Evolutionary conservation across 2,113 vertebrate genomes (phyloP), one percentile per base, ranked within the genome.

Genomic region (Hypanus sabinus): DNA sequence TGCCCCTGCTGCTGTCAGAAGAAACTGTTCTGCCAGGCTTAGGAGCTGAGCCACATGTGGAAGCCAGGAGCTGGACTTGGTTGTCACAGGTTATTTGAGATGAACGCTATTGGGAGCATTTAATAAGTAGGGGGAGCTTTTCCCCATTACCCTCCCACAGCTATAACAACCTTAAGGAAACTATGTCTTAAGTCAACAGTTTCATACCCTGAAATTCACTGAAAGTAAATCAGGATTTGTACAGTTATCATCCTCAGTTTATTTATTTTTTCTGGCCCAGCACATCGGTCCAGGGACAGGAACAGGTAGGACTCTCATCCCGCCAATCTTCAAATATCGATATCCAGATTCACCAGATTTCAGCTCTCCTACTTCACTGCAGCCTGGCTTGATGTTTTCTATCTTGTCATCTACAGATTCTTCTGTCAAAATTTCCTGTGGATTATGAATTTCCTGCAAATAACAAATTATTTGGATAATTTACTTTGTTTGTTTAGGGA

Each of bases 241-340:
- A 24, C 22, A 71, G 68, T 75, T 55, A 24, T 93, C 55, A 73
- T 46, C 10, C 36, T 73, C 70, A 73, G 91, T 22, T 93, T 38
- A 93, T 93, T 93, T 93, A 73, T 93, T 93, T 73, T 93, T 73
- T 5, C 73, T 68, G 55, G 68, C 10, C 91, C 70, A 75, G 87
- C 94, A 94, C 80, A 94, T 94, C 1, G 88, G 94, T 3, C 94
- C 88, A 14, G 62, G 22, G 1, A 57, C 93, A 6, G 95, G 94
- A 0, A 94, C 81, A 5, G 94, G 94, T 90, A 95, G 33, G 11
- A 62, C 90, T 12, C 94, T 76, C 93, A 91, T 94, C 91, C 93
- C 93, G 24, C 79, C 94, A 0, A 94, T 3, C 0, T 68, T 76
- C 75, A 68, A 71, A 0, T 0, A 93, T 36, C 0, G 60, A 60